Evolutionary conservation across 2,797 vertebrate species (phyloP), one percentile per base, ranked within the genome.

Genomic region (Acrossocheilus wenchowensis): DNA sequence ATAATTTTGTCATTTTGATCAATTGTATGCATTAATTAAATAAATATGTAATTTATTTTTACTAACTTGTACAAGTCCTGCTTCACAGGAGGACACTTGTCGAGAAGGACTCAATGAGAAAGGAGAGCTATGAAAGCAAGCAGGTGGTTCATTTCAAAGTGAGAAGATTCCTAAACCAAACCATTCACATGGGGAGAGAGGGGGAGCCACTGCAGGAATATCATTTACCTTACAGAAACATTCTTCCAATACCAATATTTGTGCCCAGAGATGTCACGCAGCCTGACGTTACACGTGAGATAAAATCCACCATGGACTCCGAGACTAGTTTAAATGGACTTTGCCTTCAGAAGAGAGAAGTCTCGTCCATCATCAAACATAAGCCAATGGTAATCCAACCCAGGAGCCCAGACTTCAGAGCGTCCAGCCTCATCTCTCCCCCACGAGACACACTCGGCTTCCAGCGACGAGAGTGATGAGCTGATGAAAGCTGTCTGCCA

Each of bases 161-260:
- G n/a, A 90, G 85, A 62, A 87, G 90, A 75, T 79, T 66, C 83
- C 91, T 86, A 34, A 80, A 89, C 84, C 91, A 91, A 84, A 90
- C 41, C n/a, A 78, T 91, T 30, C 68, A 50, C 48, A 86, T 91
- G 54, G 91, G 91, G 19, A 90, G 75, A 73, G 90, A 91, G 10
- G 91, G 91, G 26, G 54, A 80, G 74, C 84, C 88, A 34, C 82
- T 91, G 87, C 23, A 21, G 10, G 87, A 90, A 81, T 91, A 92
- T 77, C 81, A 78, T 39, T 86, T 92, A 60, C 91, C 88, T 1
- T 91, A 88, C 77, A 90, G 71, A 87, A 90, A 81, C 23, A 78
- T 84, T n/a, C 78, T 92, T 21, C 91, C 90, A 0, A 82, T 92
- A 23, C 91, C 90, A 50, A 87, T 92, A 12, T 92, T 93, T 77